Conservation (phyloP, 2,113 vertebrate genomes). For the Chaetops frenatus region DNA sequence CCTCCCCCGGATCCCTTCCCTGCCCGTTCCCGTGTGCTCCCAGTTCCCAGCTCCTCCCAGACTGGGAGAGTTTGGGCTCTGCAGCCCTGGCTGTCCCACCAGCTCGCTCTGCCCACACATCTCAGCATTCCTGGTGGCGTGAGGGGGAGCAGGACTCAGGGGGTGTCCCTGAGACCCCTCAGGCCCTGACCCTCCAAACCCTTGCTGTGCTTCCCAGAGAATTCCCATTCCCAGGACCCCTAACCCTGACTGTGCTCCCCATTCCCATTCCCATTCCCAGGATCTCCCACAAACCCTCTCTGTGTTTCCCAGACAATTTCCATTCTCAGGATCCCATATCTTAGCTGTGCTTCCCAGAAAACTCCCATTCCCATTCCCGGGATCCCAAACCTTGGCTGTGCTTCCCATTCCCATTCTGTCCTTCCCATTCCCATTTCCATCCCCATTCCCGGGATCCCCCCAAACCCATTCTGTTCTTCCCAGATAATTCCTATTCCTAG, state of each 20-base stretch:
- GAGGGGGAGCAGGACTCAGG: neutral
- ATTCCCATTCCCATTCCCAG: neutral
- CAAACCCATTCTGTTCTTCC: too few relatives aligned
- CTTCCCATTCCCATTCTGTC: too few relatives aligned
- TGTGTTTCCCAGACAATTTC: too few relatives aligned
- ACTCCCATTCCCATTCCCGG: neutral
- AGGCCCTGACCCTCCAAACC: constrained; percentile 61
- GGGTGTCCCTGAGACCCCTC: constrained; percentile 4
- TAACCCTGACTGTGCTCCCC: too few relatives aligned
- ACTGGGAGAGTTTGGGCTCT: neutral
- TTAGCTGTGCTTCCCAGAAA: too few relatives aligned
- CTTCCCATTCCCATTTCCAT: too few relatives aligned
- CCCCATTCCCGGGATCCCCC: neutral
- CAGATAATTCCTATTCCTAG: too few relatives aligned
- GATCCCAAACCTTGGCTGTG: too few relatives aligned
- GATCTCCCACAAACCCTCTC: too few relatives aligned
- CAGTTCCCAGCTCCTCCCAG: neutral
- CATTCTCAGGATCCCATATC: too few relatives aligned
- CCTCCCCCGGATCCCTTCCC: neutral
- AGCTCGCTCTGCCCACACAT: neutral
- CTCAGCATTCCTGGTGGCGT: constrained; percentile 13
- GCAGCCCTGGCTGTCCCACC: neutral
- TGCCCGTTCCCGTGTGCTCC: rapidly evolving
- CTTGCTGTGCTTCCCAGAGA: constrained; percentile 1
- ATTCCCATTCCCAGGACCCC: neutral